Conservation (phyloP, 2,888 invertebrate species). For the Mactromeris polynyma region DNA sequence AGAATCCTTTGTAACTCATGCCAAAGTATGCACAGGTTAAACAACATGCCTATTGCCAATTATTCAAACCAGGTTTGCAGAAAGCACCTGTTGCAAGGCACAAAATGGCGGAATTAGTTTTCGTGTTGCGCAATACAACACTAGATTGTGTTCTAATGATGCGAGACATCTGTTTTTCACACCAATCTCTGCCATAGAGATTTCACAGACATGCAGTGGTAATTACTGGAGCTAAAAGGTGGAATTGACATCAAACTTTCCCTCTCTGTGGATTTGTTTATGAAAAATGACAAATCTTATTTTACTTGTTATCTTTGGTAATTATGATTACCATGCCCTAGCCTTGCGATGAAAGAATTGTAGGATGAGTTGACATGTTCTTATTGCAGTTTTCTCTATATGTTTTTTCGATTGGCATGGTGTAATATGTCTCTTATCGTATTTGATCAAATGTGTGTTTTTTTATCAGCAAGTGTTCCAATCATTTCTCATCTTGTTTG, state of each 20-base stretch:
- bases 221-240: conserved; percentile 5
- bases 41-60: conserved; percentile 13
- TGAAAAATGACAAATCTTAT: conserved; percentile 1
- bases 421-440: background rate
- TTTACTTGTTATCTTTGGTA: background rate
- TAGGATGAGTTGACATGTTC: background rate
- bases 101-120: background rate
- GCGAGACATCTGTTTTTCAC: background rate
- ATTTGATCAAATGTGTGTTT: background rate
- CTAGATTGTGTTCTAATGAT: background rate
- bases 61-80: conserved; percentile 3
- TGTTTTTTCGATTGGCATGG: background rate
- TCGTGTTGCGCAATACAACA: background rate
- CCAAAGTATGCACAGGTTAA: conserved; percentile 32
- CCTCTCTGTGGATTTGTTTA: background rate
- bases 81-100: conserved; percentile 2
- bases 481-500: background rate
- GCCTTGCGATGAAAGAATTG: background rate
- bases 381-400: background rate
- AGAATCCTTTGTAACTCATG: background rate
- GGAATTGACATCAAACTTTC: background rate
- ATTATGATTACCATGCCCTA: background rate
- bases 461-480: conserved; percentile 2
- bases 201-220: conserved; percentile 3
- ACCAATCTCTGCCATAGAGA: background rate